phyloP scores from a whole-genome alignment of 2,797 vertebrate genomes.

The Acipenser transmontanus region DNA sequence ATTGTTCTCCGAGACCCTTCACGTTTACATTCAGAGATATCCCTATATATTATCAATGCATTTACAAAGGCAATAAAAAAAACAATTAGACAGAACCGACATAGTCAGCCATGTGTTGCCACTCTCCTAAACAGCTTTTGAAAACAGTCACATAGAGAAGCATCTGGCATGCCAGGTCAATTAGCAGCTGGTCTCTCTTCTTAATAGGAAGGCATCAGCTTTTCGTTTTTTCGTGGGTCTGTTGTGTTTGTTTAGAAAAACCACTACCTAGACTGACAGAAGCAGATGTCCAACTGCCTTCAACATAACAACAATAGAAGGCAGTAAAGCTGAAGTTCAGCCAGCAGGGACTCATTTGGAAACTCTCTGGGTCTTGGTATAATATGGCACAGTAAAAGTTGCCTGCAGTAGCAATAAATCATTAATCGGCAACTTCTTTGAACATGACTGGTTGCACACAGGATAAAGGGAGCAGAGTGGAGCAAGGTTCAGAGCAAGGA shows the following conservation, averaged over 20 bases:
- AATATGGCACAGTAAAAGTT: background rate
- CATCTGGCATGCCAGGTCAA: slow-evolving; percentile 3
- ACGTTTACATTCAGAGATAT: no score
- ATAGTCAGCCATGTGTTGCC: background rate
- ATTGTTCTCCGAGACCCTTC: no score
- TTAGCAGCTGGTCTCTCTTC: slow-evolving; percentile 1
- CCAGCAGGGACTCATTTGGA: slow-evolving; percentile 2
- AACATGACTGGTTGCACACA: background rate
- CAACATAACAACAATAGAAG: background rate
- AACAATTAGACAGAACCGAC: no score
- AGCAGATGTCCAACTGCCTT: background rate
- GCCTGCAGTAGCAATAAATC: slow-evolving; percentile 2
- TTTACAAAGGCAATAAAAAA: no score
- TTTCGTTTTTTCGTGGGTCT: background rate
- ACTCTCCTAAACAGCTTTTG: background rate
- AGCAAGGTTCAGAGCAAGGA: background rate
- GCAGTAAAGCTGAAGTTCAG: background rate
- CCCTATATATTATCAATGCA: no score
- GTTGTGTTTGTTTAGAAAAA: background rate
- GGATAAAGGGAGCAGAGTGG: background rate
- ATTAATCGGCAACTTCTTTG: background rate
- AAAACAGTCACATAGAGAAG: slow-evolving; percentile 1
- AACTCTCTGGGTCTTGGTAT: background rate
- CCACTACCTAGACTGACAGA: background rate
- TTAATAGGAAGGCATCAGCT: slow-evolving; percentile 2